Percentiles rank a stretch among this genome's conserved stretches.
Evolutionary conservation across 2,888 invertebrate genomes (phyloP).

Genomic region (Caenorhabditis afra): DNA sequence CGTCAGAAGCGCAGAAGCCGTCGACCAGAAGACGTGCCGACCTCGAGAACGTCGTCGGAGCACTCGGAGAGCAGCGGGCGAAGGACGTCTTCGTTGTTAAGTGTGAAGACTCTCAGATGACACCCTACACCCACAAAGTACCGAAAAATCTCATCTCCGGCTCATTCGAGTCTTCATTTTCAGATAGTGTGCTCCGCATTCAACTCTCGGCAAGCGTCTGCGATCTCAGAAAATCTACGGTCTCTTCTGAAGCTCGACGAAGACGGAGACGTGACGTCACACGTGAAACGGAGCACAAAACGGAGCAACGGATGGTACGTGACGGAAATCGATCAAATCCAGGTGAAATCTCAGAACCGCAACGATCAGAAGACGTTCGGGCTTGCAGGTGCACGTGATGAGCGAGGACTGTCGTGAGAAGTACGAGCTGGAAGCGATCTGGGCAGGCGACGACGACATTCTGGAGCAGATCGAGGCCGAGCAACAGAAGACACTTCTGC

Average conservation of each 20-base stretch:
- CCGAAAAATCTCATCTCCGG: background rate
- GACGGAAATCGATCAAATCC: constrained; percentile 38
- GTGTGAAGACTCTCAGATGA: constrained; percentile 24
- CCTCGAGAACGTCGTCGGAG: constrained; percentile 25
- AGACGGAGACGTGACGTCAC: background rate
- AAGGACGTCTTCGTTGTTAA: constrained; percentile 37
- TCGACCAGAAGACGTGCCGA: background rate
- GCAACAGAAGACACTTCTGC: constrained; percentile 16
- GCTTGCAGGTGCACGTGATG: constrained; percentile 55
- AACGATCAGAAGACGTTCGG: too few relatives aligned
- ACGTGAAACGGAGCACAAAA: constrained; percentile 40
- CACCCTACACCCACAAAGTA: constrained; percentile 48
- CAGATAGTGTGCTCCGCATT: constrained; percentile 55
- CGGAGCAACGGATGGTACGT: constrained; percentile 60
- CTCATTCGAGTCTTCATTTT: background rate
- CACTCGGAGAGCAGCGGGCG: constrained; percentile 28
- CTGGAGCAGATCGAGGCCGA: constrained; percentile 38
- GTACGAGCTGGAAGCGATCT: constrained; percentile 50
- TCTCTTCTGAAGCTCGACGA: constrained; percentile 35
- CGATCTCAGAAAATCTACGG: constrained; percentile 48
- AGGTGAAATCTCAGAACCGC: too few relatives aligned
- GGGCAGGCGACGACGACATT: constrained; percentile 44
- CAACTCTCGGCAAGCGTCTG: constrained; percentile 51
- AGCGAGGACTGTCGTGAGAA: constrained; percentile 55
- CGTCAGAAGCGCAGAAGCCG: constrained; percentile 1